Conservation (phyloP, 1,140 invertebrate genomes). For the Maniola jurtina region DNA sequence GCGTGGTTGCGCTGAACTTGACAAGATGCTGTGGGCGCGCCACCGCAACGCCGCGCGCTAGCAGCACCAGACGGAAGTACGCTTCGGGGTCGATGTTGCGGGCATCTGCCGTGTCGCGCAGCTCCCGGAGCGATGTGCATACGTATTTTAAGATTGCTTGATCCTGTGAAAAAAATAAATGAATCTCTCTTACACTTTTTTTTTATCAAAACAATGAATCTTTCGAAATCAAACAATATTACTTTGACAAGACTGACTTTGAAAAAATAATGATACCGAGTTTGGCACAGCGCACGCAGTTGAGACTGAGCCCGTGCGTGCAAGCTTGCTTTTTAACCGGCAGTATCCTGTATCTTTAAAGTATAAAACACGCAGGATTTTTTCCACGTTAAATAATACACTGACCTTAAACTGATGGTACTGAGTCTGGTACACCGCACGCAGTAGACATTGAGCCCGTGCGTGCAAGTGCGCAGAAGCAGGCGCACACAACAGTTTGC, state of each 20-base stretch:
- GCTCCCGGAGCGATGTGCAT: slow-evolving; percentile 82
- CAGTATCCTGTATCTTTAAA: too few relatives aligned
- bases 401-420: slow-evolving; percentile 92
- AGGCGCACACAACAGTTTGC: slow-evolving; percentile 89
- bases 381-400: too few relatives aligned
- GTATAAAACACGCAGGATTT: too few relatives aligned
- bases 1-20: slow-evolving; percentile 84
- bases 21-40: slow-evolving; percentile 90
- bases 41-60: slow-evolving; percentile 91
- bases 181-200: too few relatives aligned
- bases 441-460: slow-evolving; percentile 88
- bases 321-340: too few relatives aligned
- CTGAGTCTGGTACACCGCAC: slow-evolving; percentile 87
- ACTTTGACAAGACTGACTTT: too few relatives aligned
- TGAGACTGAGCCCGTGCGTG: too few relatives aligned
- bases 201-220: too few relatives aligned
- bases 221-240: too few relatives aligned
- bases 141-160: slow-evolving; percentile 90
- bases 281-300: too few relatives aligned
- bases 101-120: slow-evolving; percentile 80
- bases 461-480: slow-evolving; percentile 89
- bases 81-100: slow-evolving; percentile 93
- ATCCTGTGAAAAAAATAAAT: slow-evolving; percentile 49
- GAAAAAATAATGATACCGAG: too few relatives aligned
- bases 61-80: slow-evolving; percentile 89